Evolutionary conservation across 1,140 invertebrate genomes (phyloP), one percentile per base, ranked within the genome.

Genomic region (Calosoma granatense): DNA sequence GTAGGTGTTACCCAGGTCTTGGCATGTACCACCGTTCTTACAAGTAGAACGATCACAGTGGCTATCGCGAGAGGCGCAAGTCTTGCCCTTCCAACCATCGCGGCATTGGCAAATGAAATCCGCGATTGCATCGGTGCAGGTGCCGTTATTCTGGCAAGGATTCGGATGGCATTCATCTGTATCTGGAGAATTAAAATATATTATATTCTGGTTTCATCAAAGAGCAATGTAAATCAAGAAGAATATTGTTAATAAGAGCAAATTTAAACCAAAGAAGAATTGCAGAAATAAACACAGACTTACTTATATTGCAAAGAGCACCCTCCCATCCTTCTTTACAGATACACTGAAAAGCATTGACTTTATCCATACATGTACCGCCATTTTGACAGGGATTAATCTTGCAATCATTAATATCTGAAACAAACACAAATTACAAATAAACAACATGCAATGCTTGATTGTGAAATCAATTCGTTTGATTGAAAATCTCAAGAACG

Each of bases 11-110:
- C 83, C 83, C 6, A 81, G 71, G 62, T 85, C 83, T 54, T 81
- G 76, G 61, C 85, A 87, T 0, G 80, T 83, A 1, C 84, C 82
- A 2, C 81, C 81, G 65, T 84, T 81, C 43, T 77, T 75, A 61
- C 81, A 83, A 1, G 81, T 83, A 1, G 74, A 74, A 21, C 78
- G 78, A 60, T 84, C 81, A 60, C 82, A 84, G 62, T 84, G 82
- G 21, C 80, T 76, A 26, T 82, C 79, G 56, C 79, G 76, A 1
- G 83, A 68, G 12, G 80, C 78, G 65, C 87, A 90, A 0, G 84
- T 87, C 65, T 84, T 85, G 2, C 73, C 89, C 72, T 88, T 87
- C 87, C 87, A 88, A n/a, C 83, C 85, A 57, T 83, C 81, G 53
- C 78, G 75, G 68, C 87, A 90, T 56, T 82, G 77, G 65, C 87